A percentile compares a stretch with the other conserved stretches of the same genome.
These are phyloP conservation scores for Cyanoderma ruficeps DNA, from an alignment of 2,113 vertebrate species.

Conservation along the genomic window DNA sequence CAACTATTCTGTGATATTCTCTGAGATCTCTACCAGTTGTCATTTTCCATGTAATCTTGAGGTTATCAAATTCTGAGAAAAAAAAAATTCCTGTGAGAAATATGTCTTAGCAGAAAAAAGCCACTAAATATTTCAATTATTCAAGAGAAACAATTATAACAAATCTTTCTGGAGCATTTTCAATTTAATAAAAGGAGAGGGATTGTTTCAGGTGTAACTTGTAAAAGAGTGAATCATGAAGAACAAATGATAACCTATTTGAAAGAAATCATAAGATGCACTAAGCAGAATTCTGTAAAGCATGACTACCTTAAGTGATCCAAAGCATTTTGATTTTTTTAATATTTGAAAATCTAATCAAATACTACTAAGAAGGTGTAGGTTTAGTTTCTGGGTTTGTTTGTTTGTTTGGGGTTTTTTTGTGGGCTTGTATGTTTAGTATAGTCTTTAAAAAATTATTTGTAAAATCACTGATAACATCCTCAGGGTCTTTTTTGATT, in stretches of 20 bases:
- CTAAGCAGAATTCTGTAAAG: neutral
- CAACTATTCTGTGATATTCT: neutral
- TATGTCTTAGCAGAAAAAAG: neutral
- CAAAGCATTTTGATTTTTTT: neutral
- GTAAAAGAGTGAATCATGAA: neutral
- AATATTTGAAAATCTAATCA: neutral
- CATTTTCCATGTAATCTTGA: neutral
- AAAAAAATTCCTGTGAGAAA: neutral
- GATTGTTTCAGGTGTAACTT: neutral
- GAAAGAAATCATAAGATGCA: neutral
- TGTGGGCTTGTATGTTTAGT: neutral
- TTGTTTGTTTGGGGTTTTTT: neutral
- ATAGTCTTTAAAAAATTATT: neutral
- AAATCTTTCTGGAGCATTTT: neutral
- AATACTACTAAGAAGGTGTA: neutral
- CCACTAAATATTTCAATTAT: neutral
- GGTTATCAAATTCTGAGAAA: neutral
- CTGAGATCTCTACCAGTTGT: neutral
- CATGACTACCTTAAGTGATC: neutral
- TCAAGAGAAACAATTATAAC: neutral
- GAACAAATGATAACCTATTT: neutral
- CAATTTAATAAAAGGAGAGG: neutral
- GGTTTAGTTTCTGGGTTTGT: accelerated
- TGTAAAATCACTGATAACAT: neutral
- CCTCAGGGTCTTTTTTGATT: neutral